These are phyloP conservation scores for Bombus turneri DNA, from an alignment of 1,140 invertebrate species.

Conservation along the genomic window DNA sequence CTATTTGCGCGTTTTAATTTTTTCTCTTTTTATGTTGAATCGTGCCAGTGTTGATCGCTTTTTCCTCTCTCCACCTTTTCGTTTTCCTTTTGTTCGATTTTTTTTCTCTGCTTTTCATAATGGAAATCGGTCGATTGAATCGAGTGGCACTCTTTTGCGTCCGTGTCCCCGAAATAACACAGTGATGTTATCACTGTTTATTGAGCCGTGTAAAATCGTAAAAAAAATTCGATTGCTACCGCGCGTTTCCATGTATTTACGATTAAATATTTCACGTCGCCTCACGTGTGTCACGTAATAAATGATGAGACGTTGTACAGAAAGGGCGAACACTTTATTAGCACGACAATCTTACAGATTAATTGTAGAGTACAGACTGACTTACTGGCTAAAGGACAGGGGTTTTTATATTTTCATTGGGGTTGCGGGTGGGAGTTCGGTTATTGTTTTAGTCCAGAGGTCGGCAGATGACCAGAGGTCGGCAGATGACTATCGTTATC, in stretches of 20 bases:
- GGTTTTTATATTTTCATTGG: too few species aligned
- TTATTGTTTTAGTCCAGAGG: too few species aligned
- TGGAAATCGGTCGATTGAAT: background rate
- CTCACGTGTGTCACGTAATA: fast-evolving
- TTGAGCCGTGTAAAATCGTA: background rate
- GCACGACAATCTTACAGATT: too few species aligned
- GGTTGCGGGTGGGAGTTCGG: too few species aligned
- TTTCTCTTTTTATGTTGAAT: constrained; percentile 25
- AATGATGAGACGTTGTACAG: too few species aligned
- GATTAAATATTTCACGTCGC: background rate
- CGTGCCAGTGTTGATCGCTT: constrained; percentile 3
- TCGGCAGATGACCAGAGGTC: too few species aligned
- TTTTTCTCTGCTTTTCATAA: constrained; percentile 10
- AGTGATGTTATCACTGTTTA: constrained; percentile 13
- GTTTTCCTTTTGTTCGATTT: background rate
- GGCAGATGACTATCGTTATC: too few species aligned
- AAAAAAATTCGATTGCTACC: background rate
- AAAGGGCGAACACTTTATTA: too few species aligned
- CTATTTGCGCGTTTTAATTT: constrained; percentile 53
- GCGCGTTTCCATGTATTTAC: background rate
- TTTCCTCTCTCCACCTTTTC: background rate
- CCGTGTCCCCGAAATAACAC: background rate
- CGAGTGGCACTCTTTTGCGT: background rate
- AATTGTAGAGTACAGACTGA: too few species aligned
- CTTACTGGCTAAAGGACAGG: too few species aligned